Percentiles rank a stretch among this genome's conserved stretches.
These are phyloP conservation scores for Psilanteris sp. DNA, from an alignment of 1,140 invertebrate genomes.

Conservation along the genomic window DNA sequence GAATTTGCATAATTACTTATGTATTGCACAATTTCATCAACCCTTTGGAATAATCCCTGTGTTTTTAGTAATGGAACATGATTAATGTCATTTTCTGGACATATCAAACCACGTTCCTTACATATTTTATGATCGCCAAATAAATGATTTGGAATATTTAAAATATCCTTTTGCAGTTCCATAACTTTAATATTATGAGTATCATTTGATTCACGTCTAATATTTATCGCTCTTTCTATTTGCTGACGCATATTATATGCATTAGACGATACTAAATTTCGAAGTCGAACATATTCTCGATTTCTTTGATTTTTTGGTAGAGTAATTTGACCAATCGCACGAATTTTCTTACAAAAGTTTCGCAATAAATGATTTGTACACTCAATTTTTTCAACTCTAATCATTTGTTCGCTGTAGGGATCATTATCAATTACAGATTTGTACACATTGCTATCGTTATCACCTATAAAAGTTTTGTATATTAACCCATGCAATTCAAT, in stretches of 20 bases:
- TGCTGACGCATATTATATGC: too few relatives aligned
- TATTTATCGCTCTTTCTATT: too few relatives aligned
- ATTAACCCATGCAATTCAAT: too few relatives aligned
- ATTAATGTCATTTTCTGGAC: too few relatives aligned
- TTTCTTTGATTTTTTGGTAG: background rate
- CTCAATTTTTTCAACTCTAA: background rate
- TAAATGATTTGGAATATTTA: background rate
- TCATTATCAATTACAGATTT: too few relatives aligned
- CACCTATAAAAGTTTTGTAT: background rate
- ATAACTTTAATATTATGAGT: background rate
- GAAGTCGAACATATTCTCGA: background rate
- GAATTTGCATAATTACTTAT: background rate
- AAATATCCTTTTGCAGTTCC: background rate
- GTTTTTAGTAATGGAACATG: background rate
- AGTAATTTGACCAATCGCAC: too few relatives aligned
- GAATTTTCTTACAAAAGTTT: too few relatives aligned
- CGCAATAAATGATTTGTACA: too few relatives aligned
- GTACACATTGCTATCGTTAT: background rate
- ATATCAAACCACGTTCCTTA: background rate
- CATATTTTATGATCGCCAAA: background rate
- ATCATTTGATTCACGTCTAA: too few relatives aligned
- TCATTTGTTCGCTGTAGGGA: too few relatives aligned
- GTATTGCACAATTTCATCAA: background rate
- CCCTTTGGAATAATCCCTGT: too few relatives aligned
- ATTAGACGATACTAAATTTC: too few relatives aligned